A percentile compares a stretch with the other conserved stretches of the same genome.
Conservation (phyloP, 2,113 vertebrate genomes). For the Nothobranchius furzeri region DNA sequence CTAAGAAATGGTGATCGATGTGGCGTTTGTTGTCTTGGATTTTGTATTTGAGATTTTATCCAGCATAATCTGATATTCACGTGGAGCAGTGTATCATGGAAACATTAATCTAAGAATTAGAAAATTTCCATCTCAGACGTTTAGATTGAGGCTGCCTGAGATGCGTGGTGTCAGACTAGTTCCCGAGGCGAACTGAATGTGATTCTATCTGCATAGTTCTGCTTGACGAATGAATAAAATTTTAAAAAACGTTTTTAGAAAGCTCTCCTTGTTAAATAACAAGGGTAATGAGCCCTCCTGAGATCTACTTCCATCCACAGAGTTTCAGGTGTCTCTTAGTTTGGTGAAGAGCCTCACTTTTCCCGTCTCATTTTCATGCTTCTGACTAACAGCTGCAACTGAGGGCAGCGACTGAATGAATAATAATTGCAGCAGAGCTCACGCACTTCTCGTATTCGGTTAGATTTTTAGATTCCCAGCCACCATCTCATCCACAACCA, state of each 20-base stretch:
- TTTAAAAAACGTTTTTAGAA: too few relatives aligned
- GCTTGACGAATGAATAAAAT: too few relatives aligned
- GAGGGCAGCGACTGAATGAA: not conserved
- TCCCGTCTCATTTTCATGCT: not conserved
- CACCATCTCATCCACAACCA: constrained; percentile 9
- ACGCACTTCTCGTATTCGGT: not conserved
- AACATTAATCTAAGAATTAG: too few relatives aligned
- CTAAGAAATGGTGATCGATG: not conserved
- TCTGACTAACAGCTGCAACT: not conserved
- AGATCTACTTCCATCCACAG: not conserved
- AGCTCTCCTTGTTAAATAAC: too few relatives aligned
- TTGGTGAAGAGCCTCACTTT: not conserved
- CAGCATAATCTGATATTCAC: not conserved
- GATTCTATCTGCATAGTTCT: too few relatives aligned
- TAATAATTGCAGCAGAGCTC: not conserved
- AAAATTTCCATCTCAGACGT: too few relatives aligned
- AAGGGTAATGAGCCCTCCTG: not conserved
- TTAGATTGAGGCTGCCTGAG: too few relatives aligned
- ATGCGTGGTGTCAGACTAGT: too few relatives aligned
- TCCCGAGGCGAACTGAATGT: too few relatives aligned
- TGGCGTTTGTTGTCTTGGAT: not conserved
- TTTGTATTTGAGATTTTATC: not conserved
- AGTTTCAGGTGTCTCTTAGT: not conserved
- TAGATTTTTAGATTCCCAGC: not conserved
- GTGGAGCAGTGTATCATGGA: too few relatives aligned